A percentile compares a stretch with the other conserved stretches of the same genome.
phyloP scores from a whole-genome alignment of 1,140 invertebrate genomes.

The Drosophila arawakana region DNA sequence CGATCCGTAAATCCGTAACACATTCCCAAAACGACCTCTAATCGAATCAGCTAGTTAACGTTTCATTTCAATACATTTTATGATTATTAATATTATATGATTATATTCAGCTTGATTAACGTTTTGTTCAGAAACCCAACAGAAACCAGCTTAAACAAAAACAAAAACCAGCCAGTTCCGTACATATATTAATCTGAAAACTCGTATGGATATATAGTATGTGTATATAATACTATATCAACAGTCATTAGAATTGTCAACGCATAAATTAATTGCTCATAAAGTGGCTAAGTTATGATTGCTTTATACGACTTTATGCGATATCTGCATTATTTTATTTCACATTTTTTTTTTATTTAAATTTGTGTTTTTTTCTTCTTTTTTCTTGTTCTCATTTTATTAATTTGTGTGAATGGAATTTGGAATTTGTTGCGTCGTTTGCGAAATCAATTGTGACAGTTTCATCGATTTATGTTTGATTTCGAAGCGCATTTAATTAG shows the following conservation, averaged over 20 bases:
- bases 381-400: constrained; percentile 40
- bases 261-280: constrained; percentile 84
- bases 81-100: constrained; percentile 81
- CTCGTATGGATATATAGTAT: constrained; percentile 28
- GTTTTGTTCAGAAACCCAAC: constrained; percentile 67
- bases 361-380: no score
- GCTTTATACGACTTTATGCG: constrained; percentile 43
- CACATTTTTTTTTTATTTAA: constrained; percentile 14
- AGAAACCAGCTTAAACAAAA: constrained; percentile 42
- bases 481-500: constrained; percentile 37
- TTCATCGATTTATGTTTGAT: constrained; percentile 32
- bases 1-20: constrained; percentile 42
- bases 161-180: constrained; percentile 45
- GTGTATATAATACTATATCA: constrained; percentile 55
- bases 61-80: constrained; percentile 79
- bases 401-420: constrained; percentile 56
- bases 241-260: constrained; percentile 84
- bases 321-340: constrained; percentile 16
- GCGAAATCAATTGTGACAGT: constrained; percentile 48
- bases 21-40: constrained; percentile 58
- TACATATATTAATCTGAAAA: constrained; percentile 39
- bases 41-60: constrained; percentile 80
- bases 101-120: constrained; percentile 76
- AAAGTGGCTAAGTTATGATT: constrained; percentile 77
- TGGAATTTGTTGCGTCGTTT: constrained; percentile 21